Evolutionary conservation across 2,888 invertebrate genomes (phyloP).

Genomic region (Lasioglossum oenotherae): DNA sequence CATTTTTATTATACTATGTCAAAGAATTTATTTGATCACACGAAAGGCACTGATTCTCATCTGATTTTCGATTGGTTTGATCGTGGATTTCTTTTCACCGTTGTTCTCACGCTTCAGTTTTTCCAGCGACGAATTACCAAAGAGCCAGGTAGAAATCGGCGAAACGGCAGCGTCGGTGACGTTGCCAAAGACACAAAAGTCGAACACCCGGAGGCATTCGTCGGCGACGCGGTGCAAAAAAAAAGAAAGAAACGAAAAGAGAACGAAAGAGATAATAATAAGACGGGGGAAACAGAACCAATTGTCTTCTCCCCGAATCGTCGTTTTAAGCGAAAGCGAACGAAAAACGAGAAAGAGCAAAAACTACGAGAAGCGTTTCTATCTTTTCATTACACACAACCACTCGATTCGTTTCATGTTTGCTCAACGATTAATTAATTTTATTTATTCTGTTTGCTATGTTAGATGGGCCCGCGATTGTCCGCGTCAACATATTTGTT

Average conservation of each 20-base stretch:
- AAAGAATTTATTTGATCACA: background rate
- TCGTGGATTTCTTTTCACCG: background rate
- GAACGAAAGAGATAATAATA: background rate
- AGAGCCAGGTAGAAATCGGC: background rate
- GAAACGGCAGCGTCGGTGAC: constrained; percentile 1
- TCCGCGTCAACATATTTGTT: constrained; percentile 99
- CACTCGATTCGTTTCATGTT: constrained; percentile 60
- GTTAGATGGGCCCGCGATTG: constrained; percentile 96
- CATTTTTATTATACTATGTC: too few relatives aligned
- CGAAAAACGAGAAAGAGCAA: background rate
- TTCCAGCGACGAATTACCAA: background rate
- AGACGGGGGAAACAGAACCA: background rate
- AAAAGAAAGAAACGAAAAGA: background rate
- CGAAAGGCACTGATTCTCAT: background rate
- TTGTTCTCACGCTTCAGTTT: background rate
- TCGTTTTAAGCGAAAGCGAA: background rate
- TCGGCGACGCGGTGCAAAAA: background rate
- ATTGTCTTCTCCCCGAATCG: background rate
- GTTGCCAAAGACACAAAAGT: background rate
- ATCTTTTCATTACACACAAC: constrained; percentile 51
- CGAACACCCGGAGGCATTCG: background rate
- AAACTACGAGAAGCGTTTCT: constrained; percentile 37
- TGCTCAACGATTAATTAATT: constrained; percentile 80
- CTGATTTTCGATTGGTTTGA: background rate
- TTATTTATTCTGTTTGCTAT: constrained; percentile 84